Evolutionary conservation across 2,797 vertebrate species (phyloP).

Genomic region (Silurus aristotelis): DNA sequence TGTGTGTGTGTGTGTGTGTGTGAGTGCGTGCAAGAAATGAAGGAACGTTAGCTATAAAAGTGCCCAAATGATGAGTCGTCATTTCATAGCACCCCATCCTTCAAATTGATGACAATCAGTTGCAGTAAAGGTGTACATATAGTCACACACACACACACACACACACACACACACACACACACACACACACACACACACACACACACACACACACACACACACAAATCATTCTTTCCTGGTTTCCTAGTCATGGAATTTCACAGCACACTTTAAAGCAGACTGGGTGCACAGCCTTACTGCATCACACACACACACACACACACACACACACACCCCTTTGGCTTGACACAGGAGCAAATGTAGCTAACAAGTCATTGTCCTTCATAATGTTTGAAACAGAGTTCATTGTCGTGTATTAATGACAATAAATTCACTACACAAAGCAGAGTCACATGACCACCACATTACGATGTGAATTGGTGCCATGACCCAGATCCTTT

Average conservation of each 20-base stretch:
- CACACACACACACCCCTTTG: not conserved
- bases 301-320: not conserved
- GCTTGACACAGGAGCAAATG: not conserved
- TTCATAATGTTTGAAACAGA: too few relatives aligned
- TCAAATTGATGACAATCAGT: constrained; percentile 10
- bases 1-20: not conserved
- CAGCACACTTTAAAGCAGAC: not conserved
- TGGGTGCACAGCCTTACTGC: not conserved
- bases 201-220: not conserved
- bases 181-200: constrained; percentile 3
- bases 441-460: not conserved
- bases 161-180: constrained; percentile 1
- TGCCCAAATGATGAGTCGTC: constrained; percentile 27
- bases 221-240: not conserved
- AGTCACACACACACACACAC: not conserved
- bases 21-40: not conserved
- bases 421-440: not conserved
- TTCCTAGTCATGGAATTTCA: not conserved
- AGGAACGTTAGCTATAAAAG: constrained; percentile 9
- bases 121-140: not conserved
- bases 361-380: not conserved
- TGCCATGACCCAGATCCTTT: not conserved
- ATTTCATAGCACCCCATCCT: not conserved
- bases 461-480: not conserved
- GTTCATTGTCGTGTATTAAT: not conserved